These are phyloP conservation scores for Anas capensis DNA, from an alignment of 2,797 vertebrate genomes.

Conservation along the genomic window DNA sequence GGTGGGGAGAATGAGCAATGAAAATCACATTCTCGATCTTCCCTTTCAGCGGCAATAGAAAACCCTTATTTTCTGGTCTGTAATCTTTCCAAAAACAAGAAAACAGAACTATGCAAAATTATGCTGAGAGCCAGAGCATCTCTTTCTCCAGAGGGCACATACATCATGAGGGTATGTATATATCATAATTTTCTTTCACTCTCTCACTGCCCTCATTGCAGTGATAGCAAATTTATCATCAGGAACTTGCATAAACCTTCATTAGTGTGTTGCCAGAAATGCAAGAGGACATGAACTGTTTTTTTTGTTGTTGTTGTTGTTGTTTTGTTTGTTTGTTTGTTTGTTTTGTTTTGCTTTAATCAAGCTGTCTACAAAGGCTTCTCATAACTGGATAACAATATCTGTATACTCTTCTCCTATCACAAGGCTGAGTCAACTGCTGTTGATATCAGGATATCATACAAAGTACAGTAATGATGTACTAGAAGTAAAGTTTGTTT, in stretches of 20 bases:
- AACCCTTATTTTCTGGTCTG: neutral
- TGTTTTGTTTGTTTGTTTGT: neutral
- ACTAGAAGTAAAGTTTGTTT: slow-evolving; percentile 26
- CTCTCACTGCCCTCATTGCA: neutral
- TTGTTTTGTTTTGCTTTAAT: neutral
- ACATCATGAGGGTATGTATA: neutral
- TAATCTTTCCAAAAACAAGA: neutral
- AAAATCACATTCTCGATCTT: neutral
- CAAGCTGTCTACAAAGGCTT: neutral
- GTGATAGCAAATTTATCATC: neutral
- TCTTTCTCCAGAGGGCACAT: neutral
- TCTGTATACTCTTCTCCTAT: neutral
- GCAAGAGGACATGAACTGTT: neutral
- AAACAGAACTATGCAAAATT: neutral
- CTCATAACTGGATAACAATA: neutral
- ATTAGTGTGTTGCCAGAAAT: neutral
- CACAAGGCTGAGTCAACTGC: neutral
- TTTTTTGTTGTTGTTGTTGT: neutral
- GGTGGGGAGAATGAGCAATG: neutral
- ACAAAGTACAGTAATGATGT: neutral
- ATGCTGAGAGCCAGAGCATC: neutral
- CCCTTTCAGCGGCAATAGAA: neutral
- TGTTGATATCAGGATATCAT: neutral
- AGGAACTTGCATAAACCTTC: neutral
- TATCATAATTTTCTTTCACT: neutral